Evolutionary conservation across 2,113 vertebrate species (phyloP).

Genomic region (Lamprotornis superbus): DNA sequence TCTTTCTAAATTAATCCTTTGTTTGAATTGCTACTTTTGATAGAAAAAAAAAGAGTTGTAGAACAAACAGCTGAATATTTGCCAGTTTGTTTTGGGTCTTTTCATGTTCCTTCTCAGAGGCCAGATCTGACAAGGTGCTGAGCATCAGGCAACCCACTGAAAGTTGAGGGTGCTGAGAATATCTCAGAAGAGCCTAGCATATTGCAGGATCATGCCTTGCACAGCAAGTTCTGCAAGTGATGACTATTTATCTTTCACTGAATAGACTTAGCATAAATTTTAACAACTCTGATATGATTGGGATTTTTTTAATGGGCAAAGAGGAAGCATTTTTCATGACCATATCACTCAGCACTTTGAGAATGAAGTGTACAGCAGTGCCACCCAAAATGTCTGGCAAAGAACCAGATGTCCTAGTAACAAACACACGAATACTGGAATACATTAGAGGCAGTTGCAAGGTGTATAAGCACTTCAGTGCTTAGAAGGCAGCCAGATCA

Average conservation of each 20-base stretch:
- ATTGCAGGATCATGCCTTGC: slow-evolving; percentile 55
- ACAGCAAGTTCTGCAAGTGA: slow-evolving; percentile 55
- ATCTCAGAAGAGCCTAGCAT: slow-evolving; percentile 21
- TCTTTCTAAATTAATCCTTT: slow-evolving; percentile 53
- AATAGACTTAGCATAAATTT: slow-evolving; percentile 70
- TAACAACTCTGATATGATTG: background rate
- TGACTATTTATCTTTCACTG: slow-evolving; percentile 61
- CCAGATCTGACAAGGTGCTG: slow-evolving; percentile 21
- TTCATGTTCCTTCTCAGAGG: background rate
- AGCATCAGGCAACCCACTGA: background rate
- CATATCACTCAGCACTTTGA: slow-evolving; percentile 8
- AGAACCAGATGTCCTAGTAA: slow-evolving; percentile 26
- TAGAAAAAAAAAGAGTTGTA: background rate
- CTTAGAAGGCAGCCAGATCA: background rate
- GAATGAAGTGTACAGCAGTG: background rate
- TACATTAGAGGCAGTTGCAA: slow-evolving; percentile 29
- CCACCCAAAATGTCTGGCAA: slow-evolving; percentile 56
- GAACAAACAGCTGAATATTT: background rate
- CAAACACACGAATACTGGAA: background rate
- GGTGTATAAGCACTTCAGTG: slow-evolving; percentile 8
- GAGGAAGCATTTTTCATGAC: slow-evolving; percentile 20
- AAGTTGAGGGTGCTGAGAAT: slow-evolving; percentile 8
- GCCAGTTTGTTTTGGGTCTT: slow-evolving; percentile 17
- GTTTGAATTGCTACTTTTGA: slow-evolving; percentile 55
- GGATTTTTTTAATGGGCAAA: background rate